Evolutionary conservation across 2,888 invertebrate genomes (phyloP), one percentile per base, ranked within the genome.

Genomic region (Xanthia icteritia): DNA sequence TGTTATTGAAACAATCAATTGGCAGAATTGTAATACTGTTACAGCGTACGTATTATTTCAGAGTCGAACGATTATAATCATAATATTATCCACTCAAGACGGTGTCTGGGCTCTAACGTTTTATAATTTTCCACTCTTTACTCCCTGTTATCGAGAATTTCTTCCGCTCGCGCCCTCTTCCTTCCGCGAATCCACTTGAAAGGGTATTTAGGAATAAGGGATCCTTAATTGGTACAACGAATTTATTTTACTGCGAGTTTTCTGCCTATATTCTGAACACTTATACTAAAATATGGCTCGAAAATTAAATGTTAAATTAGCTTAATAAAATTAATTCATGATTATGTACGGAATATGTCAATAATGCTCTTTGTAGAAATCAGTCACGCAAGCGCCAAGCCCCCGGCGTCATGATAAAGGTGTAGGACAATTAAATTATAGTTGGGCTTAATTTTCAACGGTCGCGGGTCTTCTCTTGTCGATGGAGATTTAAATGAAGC

Each of bases 401-500:
- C 58, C n/a, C 15, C n/a, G 39, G 54, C 60, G 54, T 48, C 76
- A 66, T 79, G 76, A 82, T 45, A 79, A 82, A 79, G 82, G 79
- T 79, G 82, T 66, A 39, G 82, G 61, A 82, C 45, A 79, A 79
- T 79, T 79, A 79, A 82, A 89, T 88, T 85, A 89, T 88, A 89
- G 88, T 86, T 82, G 58, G 89, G 88, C 91, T 91, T 92, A 92
- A 94, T 93, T 93, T 93, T 91, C 91, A 93, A 89, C 91, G 91
- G 91, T 90, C 86, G 90, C 88, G 92, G 89, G 89, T 92, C 92
- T 92, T 91, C 92, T 92, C 90, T 92, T 92, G 92, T 94, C 94
- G 93, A 95, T 95, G 90, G 92, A 94, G 95, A 95, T 95, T 96
- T 93, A 95, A 96, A 96, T 95, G 95, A 93, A 93, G 93, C 94